A percentile compares a stretch with the other conserved stretches of the same genome.
phyloP scores from a whole-genome alignment of 2,113 vertebrate species.

The Takifugu bimaculatus region DNA sequence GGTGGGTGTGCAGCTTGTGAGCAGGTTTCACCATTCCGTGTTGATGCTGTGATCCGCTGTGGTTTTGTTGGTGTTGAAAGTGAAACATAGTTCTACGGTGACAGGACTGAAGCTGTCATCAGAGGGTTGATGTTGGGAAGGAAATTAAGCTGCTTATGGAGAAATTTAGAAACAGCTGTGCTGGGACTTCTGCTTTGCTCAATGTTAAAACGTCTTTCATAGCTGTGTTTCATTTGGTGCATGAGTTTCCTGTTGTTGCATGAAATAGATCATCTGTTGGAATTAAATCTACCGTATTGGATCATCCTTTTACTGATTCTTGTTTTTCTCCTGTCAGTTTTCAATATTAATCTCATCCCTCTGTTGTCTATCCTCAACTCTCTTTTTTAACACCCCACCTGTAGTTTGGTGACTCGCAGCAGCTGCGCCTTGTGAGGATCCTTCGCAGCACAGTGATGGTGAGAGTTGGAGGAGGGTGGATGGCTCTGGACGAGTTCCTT shows the following conservation, averaged over 20 bases:
- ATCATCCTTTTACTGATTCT: neutral
- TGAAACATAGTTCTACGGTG: constrained; percentile 50
- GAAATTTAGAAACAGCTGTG: constrained; percentile 12
- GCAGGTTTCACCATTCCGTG: constrained; percentile 58
- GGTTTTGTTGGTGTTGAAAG: constrained; percentile 53
- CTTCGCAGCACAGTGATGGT: constrained; percentile 98
- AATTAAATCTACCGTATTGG: constrained; percentile 7
- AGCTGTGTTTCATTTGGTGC: constrained; percentile 30
- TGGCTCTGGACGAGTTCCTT: constrained; percentile 97
- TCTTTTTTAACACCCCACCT: neutral
- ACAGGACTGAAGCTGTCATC: constrained; percentile 46
- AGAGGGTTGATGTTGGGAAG: constrained; percentile 46
- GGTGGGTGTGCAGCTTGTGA: constrained; percentile 40
- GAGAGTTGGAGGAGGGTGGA: constrained; percentile 96
- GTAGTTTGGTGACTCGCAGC: constrained; percentile 98
- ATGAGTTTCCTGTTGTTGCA: constrained; percentile 57
- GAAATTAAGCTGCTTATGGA: constrained; percentile 39
- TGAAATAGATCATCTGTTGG: constrained; percentile 40
- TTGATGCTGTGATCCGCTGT: constrained; percentile 32
- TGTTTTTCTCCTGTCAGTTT: neutral
- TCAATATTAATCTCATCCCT: neutral
- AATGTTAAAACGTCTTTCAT: neutral
- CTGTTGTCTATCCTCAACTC: too few relatives aligned
- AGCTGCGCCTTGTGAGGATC: constrained; percentile 96
- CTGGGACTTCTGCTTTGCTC: constrained; percentile 44